Percentiles rank a stretch among this genome's conserved stretches.
Conservation (phyloP, 37 sponge, comb jelly and placozoan species). For the Bolinopsis microptera region DNA sequence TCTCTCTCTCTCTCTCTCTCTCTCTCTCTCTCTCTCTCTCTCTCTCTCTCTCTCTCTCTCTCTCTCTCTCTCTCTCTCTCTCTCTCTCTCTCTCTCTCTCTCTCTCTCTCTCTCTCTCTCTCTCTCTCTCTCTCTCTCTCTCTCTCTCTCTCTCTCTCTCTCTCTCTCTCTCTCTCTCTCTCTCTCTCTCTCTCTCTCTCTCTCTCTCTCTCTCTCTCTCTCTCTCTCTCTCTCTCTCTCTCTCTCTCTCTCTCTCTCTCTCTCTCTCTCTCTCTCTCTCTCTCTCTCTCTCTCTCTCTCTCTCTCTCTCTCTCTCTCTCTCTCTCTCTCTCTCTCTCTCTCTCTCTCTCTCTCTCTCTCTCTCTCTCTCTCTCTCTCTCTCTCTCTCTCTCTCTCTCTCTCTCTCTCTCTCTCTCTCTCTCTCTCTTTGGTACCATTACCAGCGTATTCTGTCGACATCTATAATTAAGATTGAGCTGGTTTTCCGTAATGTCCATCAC, state of each 20-base stretch:
- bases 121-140: background rate
- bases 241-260: background rate
- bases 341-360: constrained; percentile 7
- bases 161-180: constrained; percentile 7
- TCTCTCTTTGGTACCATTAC: too few species aligned
- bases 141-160: background rate
- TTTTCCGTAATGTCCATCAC: too few species aligned
- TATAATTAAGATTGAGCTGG: too few species aligned
- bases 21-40: too few species aligned
- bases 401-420: too few species aligned
- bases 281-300: constrained; percentile 7
- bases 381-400: background rate
- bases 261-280: constrained; percentile 7
- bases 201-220: background rate
- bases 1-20: too few species aligned
- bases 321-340: constrained; percentile 7
- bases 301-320: background rate
- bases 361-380: background rate
- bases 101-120: too few species aligned
- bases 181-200: background rate
- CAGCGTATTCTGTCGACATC: too few species aligned
- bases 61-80: too few species aligned
- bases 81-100: too few species aligned
- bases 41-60: too few species aligned
- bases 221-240: constrained; percentile 7